Percentiles rank a stretch among this genome's conserved stretches.
Conservation (phyloP, 2,888 invertebrate genomes). For the Drymonia ruficornis region DNA sequence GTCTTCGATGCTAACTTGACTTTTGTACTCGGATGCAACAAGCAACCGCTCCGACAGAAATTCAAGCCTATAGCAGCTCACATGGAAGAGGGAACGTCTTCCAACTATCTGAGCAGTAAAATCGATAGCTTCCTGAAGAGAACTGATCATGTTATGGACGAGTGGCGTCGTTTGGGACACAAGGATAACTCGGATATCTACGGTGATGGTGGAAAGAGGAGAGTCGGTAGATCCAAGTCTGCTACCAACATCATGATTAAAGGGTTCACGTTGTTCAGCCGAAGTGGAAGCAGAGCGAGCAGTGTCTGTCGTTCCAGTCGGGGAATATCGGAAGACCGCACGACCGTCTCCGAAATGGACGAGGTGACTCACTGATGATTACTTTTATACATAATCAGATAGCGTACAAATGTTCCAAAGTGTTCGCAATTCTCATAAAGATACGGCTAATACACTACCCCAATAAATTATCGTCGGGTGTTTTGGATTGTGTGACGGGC, state of each 20-base stretch:
- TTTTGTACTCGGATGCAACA: conserved; percentile 90
- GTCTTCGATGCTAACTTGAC: conserved; percentile 93
- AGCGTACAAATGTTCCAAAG: conserved; percentile 37
- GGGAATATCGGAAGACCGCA: conserved; percentile 86
- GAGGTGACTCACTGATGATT: conserved; percentile 80
- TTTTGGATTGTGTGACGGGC: conserved; percentile 52
- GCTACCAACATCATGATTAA: conserved; percentile 93
- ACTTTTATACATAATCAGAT: conserved; percentile 37
- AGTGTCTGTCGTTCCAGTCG: conserved; percentile 80
- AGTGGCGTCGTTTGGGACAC: conserved; percentile 91
- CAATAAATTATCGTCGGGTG: conserved; percentile 62
- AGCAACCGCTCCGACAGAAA: conserved; percentile 87
- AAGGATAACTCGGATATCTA: conserved; percentile 80
- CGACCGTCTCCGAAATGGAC: conserved; percentile 87
- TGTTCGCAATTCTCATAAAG: conserved; percentile 48
- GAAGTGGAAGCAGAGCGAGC: conserved; percentile 83
- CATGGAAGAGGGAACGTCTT: conserved; percentile 90
- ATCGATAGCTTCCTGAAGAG: conserved; percentile 92
- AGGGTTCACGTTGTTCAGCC: conserved; percentile 89
- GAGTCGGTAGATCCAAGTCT: conserved; percentile 87
- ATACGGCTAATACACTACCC: conserved; percentile 46
- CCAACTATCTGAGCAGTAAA: conserved; percentile 89
- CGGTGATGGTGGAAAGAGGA: conserved; percentile 62
- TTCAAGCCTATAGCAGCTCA: conserved; percentile 91
- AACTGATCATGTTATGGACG: conserved; percentile 95